Base-by-base conservation (phyloP, 2,888 invertebrate genomes). In the Liopterus haemorrhoidalis region DNA sequence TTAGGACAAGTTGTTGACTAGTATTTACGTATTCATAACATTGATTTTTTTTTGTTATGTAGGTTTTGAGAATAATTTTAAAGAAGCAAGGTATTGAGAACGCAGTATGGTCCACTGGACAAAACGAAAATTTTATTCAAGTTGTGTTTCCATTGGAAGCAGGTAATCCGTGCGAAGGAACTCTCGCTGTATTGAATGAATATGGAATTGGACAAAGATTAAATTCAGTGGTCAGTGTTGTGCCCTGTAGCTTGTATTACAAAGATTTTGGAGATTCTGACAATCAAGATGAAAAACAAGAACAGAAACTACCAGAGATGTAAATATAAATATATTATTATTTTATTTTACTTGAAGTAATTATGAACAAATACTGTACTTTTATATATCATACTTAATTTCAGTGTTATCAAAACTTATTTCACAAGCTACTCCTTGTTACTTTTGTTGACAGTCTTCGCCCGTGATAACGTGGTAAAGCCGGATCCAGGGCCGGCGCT, bases 191-290 rank as follows among this genome's bases (percentile, higher is more conserved):
- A 9, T 60, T 83, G 25, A 70, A 70, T 51, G 75, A 75, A 22
- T 74, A 75, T 58, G 77, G 79, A 12, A 76, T 83, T 47, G 82
- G 82, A 0, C 68, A 72, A 27, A 70, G 73, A 12, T 69, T 71
- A 48, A 71, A 75, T 40, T 80, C 79, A 1, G 70, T 74, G 3
- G 70, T 80, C 37, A 76, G 78, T 46, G 73, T 82, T 33, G 65
- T 81, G 50, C 81, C 80, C 9, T 82, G 81, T 56, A 70, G 76
- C n/a, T 65, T 79, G 18, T 75, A 72, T 53, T 76, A 74, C 59
- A 65, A 70, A 2, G 47, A 51, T n/a, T 48, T 55, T n/a, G 54
- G 52, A 24, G 55, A 59, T 25, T 45, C 48, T 25, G 55, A 58
- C 35, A 46, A 41, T 30, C 54, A 57, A 54, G 56, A 54, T 11